Base-by-base conservation (phyloP, 2,797 vertebrate genomes). In the Corythornis leucogaster region DNA sequence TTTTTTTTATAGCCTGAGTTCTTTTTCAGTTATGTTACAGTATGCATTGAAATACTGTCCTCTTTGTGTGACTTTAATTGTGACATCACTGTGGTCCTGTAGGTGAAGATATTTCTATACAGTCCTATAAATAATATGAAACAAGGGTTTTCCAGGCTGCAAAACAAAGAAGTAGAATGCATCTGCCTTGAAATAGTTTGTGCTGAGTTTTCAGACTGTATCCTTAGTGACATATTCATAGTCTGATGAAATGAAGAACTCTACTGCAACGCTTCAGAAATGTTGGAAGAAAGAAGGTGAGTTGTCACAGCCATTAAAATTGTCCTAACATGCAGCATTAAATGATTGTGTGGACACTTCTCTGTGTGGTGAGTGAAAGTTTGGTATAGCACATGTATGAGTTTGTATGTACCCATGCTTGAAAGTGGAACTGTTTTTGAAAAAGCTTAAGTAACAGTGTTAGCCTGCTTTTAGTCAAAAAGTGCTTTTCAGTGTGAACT, bases 1-100 rank as follows among this genome's bases (percentile, higher is more conserved):
- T 89, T 7, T 62, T 93, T 96, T 96, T 96, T 93, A 85, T 73
- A 88, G 71, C 73, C 48, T 45, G 86, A 80, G 54, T 89, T 82
- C 4, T 33, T 87, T 75, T 90, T 85, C 31, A 40, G 2, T 57
- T 80, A 12, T 0, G 3, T 68, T 82, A 11, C 24, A 55, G 25
- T 22, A 30, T 43, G 28, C 25, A 15, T 38, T 24, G 31, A 55
- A 12, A 38, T 45, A 6, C 10, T 64, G 25, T 87, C 15, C 35
- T 46, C 14, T 50, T 9, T 55, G 5, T 63, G 43, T 58, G 21
- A 0, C 10, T 62, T 71, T n/a, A 35, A 15, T 40, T 53, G 22
- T 68, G 64, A n/a, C 30, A 20, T 33, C 22, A 4, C 0, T 26
- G 7, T 54, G 20, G 12, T 40, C 20, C 31, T 84, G 0, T 11